Evolutionary conservation across 2,888 invertebrate genomes (phyloP).

Genomic region (Melikaiella ostensackeni): DNA sequence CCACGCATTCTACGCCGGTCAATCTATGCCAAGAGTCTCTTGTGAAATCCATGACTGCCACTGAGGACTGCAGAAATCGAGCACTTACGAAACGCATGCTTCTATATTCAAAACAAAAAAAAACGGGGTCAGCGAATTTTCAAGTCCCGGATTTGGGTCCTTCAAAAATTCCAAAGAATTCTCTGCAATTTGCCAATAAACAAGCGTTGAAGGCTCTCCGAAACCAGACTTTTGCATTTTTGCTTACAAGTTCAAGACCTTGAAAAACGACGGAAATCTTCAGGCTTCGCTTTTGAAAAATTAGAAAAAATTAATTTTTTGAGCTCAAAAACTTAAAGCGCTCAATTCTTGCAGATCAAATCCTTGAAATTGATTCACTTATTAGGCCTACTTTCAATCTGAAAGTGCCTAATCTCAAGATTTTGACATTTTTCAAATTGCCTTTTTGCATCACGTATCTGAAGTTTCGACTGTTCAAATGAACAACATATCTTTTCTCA

Average conservation of each 20-base stretch:
- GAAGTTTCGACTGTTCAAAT: too few species aligned
- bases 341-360: too few species aligned
- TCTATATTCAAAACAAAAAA: not conserved
- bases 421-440: too few species aligned
- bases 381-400: too few species aligned
- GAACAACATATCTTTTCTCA: too few species aligned
- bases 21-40: not conserved
- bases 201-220: too few species aligned
- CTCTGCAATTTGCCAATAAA: too few species aligned
- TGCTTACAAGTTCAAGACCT: not conserved
- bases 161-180: not conserved
- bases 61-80: not conserved
- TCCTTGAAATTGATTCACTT: too few species aligned
- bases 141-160: not conserved
- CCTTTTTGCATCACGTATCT: too few species aligned
- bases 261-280: not conserved
- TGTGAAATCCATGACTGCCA: not conserved
- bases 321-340: too few species aligned
- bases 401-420: too few species aligned
- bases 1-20: not conserved
- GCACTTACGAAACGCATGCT: not conserved
- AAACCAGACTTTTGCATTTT: not conserved
- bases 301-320: not conserved
- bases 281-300: not conserved
- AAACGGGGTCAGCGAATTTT: not conserved